These are phyloP conservation scores for Sebastes nivosus DNA, from an alignment of 2,797 vertebrate species.

Conservation along the genomic window DNA sequence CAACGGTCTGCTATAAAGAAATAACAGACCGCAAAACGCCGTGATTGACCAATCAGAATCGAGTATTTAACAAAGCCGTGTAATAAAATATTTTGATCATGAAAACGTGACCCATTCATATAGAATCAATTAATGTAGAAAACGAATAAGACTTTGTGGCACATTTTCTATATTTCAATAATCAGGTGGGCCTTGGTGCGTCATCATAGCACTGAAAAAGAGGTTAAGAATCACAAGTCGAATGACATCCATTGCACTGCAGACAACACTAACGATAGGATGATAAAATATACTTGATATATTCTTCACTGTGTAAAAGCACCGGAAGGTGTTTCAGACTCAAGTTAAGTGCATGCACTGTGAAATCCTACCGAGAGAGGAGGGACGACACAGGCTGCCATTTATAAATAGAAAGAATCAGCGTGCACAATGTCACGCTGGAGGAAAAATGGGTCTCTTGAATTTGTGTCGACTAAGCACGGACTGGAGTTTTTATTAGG, in stretches of 20 bases:
- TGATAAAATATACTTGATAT: constrained; percentile 6
- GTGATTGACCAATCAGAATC: no score
- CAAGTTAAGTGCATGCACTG: constrained; percentile 39
- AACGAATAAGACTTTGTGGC: not conserved
- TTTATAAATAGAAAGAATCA: constrained; percentile 74
- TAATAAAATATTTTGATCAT: not conserved
- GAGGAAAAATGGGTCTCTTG: constrained; percentile 65
- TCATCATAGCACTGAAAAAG: not conserved
- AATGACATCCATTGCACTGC: not conserved
- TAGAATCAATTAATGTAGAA: not conserved
- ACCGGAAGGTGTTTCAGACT: constrained; percentile 38
- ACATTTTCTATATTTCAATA: not conserved
- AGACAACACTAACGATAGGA: not conserved
- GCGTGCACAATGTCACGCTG: constrained; percentile 64
- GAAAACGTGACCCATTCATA: not conserved
- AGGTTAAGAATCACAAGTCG: not conserved
- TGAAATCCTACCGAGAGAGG: constrained; percentile 48
- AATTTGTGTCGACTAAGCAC: constrained; percentile 73
- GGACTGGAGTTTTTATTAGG: constrained; percentile 61
- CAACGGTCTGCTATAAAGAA: no score
- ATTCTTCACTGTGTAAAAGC: constrained; percentile 20
- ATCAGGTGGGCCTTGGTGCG: not conserved
- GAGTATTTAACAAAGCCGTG: no score
- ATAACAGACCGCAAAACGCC: no score
- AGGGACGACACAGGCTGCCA: constrained; percentile 50